These are phyloP conservation scores for Euthynnus affinis DNA, from an alignment of 2,797 vertebrate genomes.

Conservation along the genomic window DNA sequence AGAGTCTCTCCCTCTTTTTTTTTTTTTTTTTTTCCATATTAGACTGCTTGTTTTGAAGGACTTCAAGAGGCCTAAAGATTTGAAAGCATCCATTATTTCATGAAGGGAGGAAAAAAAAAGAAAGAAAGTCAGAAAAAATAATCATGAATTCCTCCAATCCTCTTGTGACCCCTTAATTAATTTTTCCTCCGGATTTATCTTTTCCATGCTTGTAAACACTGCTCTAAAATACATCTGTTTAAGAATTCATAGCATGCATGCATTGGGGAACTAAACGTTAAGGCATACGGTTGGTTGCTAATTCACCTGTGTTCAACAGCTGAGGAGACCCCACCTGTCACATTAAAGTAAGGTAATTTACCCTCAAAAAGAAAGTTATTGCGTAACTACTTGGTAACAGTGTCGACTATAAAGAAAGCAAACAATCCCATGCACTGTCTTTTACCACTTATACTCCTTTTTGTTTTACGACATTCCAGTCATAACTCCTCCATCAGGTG, in stretches of 20 bases:
- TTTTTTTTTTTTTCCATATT: not conserved
- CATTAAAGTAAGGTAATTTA: not conserved
- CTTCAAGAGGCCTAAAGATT: not conserved
- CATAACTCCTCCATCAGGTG: conserved; percentile 19
- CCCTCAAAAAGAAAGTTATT: not conserved
- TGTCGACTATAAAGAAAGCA: conserved; percentile 2
- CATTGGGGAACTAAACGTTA: no score
- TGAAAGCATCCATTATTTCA: not conserved
- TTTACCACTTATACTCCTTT: not conserved
- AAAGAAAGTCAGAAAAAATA: not conserved
- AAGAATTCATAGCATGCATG: not conserved
- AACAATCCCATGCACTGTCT: not conserved
- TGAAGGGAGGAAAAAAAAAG: not conserved
- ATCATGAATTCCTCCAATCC: not conserved
- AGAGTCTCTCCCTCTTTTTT: no score
- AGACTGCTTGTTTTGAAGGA: not conserved
- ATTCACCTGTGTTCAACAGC: not conserved
- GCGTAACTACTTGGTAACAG: not conserved
- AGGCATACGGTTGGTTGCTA: not conserved
- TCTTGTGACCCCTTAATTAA: not conserved
- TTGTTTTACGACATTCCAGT: conserved; percentile 37
- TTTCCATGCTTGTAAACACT: not conserved
- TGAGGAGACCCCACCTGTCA: not conserved
- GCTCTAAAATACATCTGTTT: not conserved
- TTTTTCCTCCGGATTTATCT: not conserved